These are phyloP conservation scores for Neotragus moschatus DNA, from an alignment of 2,113 vertebrate genomes.

Conservation along the genomic window DNA sequence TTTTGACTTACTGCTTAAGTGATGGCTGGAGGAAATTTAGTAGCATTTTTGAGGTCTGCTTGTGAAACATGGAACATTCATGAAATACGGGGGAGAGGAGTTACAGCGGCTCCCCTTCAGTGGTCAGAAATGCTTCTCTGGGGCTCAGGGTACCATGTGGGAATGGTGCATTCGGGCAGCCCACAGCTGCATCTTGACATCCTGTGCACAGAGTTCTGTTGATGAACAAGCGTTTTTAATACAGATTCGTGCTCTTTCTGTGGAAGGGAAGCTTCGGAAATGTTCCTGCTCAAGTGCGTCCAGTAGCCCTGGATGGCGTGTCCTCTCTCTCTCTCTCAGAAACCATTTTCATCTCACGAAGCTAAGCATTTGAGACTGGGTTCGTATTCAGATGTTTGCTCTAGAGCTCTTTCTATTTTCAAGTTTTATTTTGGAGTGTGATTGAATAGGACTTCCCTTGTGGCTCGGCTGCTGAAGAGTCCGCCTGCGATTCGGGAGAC, in stretches of 20 bases:
- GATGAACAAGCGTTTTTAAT: background rate
- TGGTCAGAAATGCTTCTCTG: background rate
- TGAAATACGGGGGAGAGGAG: background rate
- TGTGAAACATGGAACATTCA: background rate
- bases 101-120: background rate
- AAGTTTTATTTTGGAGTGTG: too few species aligned
- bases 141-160: background rate
- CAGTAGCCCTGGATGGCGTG: background rate
- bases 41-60: background rate
- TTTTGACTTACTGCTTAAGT: background rate
- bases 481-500: background rate
- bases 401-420: too few species aligned
- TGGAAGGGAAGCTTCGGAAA: background rate
- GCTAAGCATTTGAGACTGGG: background rate
- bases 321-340: background rate
- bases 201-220: background rate
- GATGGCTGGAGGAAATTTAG: background rate
- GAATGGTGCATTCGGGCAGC: background rate
- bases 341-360: background rate
- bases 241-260: background rate
- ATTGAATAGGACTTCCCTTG: background rate
- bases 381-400: background rate
- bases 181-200: background rate
- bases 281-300: background rate
- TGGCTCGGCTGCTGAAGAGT: background rate